Base-by-base conservation (phyloP, 2,113 vertebrate genomes). In the Cricetomys ansorgei region DNA sequence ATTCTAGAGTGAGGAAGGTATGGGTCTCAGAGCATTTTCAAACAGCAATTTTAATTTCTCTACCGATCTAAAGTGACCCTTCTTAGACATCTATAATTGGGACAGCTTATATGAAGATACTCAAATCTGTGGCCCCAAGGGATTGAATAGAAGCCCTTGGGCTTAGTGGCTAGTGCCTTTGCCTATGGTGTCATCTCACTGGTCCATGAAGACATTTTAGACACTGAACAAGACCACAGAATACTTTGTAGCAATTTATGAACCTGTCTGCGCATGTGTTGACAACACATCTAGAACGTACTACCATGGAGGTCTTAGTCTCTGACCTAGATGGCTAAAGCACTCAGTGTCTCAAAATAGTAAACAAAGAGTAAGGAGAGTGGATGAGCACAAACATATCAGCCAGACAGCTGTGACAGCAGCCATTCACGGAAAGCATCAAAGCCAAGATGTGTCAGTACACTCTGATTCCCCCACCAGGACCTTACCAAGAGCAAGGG, bases 91-190 rank as follows among this genome's bases (percentile, higher is more conserved):
- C 21, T 29, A 50, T 15, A 37, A 17, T 37, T 19, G 0, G 1
- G 11, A 45, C 7, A 2, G 0, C 25, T 21, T 5, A 13, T 3
- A 21, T 10, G 11, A 80, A 73, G 29, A 29, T 2, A 43, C 1
- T 37, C 37, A 43, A 55, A 40, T 13, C 43, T 83, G 25, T 29
- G 80, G 37, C 13, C 59, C 37, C 57, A 9, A 7, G 27, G 25
- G 55, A 43, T 16, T 40, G 40, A 83, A 13, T 15, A 23, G 53
- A n/a, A 81, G 55, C 55, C 37, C 1, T 59, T n/a, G 45, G 40
- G 72, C 43, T 81, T 40, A 29, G n/a, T 2, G 0, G n/a, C 57
- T 31, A 27, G 25, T 62, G n/a, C 25, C 57, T 84, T 10, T 64
- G 81, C 40, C 15, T 29, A 45, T 40, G 19, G 7, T 43, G 27